These are phyloP conservation scores for Cheilosia vernalis DNA, from an alignment of 2,888 invertebrate species.

Conservation along the genomic window DNA sequence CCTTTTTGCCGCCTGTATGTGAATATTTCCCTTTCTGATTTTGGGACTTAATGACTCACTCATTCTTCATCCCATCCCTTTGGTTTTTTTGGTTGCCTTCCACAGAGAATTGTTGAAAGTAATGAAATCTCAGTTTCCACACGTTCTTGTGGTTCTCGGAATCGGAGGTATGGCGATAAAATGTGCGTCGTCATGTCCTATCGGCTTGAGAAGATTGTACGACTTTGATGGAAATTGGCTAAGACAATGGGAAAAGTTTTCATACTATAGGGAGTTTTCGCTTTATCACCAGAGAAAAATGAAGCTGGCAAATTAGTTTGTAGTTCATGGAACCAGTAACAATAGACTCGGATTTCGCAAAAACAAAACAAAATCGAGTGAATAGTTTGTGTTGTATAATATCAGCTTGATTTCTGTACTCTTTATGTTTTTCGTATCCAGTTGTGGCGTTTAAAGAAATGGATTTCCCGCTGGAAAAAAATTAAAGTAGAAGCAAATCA, in stretches of 20 bases:
- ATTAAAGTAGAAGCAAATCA: too few relatives aligned
- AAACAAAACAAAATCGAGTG: not conserved
- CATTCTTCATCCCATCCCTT: slow-evolving; percentile 47
- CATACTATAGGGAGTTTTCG: slow-evolving; percentile 16
- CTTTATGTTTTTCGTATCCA: too few relatives aligned
- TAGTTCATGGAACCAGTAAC: not conserved
- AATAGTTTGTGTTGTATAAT: not conserved
- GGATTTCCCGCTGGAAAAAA: too few relatives aligned
- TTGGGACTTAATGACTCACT: slow-evolving; percentile 58
- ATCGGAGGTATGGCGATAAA: slow-evolving; percentile 16
- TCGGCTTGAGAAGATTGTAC: slow-evolving; percentile 28
- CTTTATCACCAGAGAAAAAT: slow-evolving; percentile 31
- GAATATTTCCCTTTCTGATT: slow-evolving; percentile 35
- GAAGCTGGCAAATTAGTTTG: slow-evolving; percentile 31
- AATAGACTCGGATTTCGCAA: slow-evolving; percentile 8
- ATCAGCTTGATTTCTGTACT: not conserved
- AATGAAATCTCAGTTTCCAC: slow-evolving; percentile 51
- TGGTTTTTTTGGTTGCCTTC: slow-evolving; percentile 35
- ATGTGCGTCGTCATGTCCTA: slow-evolving; percentile 46
- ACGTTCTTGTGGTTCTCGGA: slow-evolving; percentile 7
- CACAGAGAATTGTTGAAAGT: slow-evolving; percentile 28
- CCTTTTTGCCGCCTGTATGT: slow-evolving; percentile 24
- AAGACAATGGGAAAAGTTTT: slow-evolving; percentile 58
- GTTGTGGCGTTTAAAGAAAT: not conserved
- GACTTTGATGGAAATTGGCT: slow-evolving; percentile 53